These are phyloP conservation scores for Agrochola circellaris DNA, from an alignment of 2,888 invertebrate genomes.

Conservation along the genomic window DNA sequence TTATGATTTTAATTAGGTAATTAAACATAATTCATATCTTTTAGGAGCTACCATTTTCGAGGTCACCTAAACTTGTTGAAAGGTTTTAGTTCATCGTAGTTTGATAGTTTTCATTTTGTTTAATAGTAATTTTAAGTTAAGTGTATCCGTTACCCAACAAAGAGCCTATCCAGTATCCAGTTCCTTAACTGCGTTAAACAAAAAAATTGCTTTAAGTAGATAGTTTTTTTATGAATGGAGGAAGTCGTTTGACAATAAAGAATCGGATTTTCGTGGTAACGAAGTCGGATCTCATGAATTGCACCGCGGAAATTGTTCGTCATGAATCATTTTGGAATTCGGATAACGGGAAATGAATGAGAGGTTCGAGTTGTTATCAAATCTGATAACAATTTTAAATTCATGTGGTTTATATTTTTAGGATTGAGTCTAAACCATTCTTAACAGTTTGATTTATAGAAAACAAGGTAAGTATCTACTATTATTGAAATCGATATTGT, in stretches of 20 bases:
- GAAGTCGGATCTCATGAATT: conserved; percentile 47
- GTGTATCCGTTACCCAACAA: not conserved
- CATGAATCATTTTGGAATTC: conserved; percentile 66
- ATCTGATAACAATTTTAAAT: conserved; percentile 1
- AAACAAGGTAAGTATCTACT: not conserved
- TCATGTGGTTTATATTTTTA: not conserved
- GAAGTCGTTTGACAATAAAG: conserved; percentile 20
- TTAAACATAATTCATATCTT: not conserved
- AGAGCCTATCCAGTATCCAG: not conserved
- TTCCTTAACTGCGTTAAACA: not conserved
- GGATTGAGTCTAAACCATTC: not conserved
- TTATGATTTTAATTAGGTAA: no score
- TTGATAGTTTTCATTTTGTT: not conserved
- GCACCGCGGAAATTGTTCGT: conserved; percentile 64
- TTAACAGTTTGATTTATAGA: not conserved
- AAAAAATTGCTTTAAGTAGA: not conserved
- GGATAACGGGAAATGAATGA: conserved; percentile 20
- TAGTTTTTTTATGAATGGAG: not conserved
- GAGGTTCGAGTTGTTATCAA: conserved; percentile 11
- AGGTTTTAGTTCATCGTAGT: not conserved
- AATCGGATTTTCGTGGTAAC: conserved; percentile 24
- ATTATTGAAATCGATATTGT: not conserved
- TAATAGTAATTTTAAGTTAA: not conserved
- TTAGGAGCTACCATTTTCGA: not conserved
- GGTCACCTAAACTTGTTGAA: not conserved